Evolutionary conservation across 1,140 invertebrate species (phyloP), one percentile per base, ranked within the genome.

Genomic region (Anthonomus grandis): DNA sequence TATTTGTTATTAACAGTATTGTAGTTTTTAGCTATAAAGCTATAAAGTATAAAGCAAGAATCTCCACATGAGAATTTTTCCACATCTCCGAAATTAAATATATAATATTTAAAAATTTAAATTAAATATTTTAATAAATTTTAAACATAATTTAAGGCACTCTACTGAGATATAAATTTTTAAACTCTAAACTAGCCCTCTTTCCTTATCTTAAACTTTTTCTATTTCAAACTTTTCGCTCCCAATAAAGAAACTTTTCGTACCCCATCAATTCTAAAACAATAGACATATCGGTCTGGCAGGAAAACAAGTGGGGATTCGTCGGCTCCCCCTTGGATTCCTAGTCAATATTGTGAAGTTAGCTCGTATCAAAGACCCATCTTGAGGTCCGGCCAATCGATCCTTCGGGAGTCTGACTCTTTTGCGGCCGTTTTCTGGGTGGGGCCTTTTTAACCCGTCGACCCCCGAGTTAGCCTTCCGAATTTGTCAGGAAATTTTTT

Each of bases 271-370:
- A 60, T 60, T 56, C 47, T 31, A 60, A 60, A 60, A 60, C 59
- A 60, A 60, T 56, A 60, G 52, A 56, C 47, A 38, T 57, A 57
- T 57, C 46, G 12, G 19, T n/a, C n/a, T n/a, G n/a, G n/a, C n/a
- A n/a, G n/a, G n/a, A n/a, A n/a, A n/a, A n/a, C n/a, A n/a, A 23
- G 24, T 24, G 21, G 18, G 10, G 15, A 45, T 46, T 24, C 15
- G n/a, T n/a, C n/a, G n/a, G n/a, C n/a, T 41, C 38, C 45, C 23
- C 45, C 45, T 22, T 12, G 6, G 49, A 52, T 52, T 53, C 12
- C 25, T 42, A 46, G 53, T 52, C 59, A 61, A 61, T 61, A 55
- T 57, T 45, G 53, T 48, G 41, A 56, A 61, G 59, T 61, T 61
- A 61, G 53, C 54, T 53, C 48, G 53, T 57, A 61, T 61, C 59